Base-by-base conservation (phyloP, 2,113 vertebrate genomes). In the Sapajus apella region DNA sequence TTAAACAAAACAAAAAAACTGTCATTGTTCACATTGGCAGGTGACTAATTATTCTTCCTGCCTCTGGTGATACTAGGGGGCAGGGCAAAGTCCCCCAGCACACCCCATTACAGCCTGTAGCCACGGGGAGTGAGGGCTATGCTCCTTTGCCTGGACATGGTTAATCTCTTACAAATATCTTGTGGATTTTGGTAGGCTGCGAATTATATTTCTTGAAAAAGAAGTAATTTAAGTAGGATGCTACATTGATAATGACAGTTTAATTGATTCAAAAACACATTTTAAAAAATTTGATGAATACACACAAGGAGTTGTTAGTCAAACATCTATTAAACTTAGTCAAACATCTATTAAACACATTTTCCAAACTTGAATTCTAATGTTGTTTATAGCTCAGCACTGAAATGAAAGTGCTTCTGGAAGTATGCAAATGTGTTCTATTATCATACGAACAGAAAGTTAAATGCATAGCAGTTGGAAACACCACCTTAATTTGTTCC, bases 331-430 rank as follows among this genome's bases (percentile, higher is more conserved):
- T 70, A 30, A 66, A 64, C 61, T 64, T 66, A 66, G 64, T 73
- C 61, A 61, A 58, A 72, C 23, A 45, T 58, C 52, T 90, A 73
- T 11, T 70, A 56, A 90, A 90, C 64, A 37, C 13, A 25, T 11
- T 84, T 94, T 87, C 75, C 27, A 95, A 94, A 92, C 35, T n/a
- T 75, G 30, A 79, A 86, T 76, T 52, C 40, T 75, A 75, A 77
- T 21, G 43, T 45, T 17, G 11, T 68, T 61, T 37, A 52, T 50
- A 43, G 43, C 32, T 87, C 43, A 56, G 87, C 25, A 61, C 6
- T 92, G 45, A 90, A 80, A 85, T 7, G 61, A 90, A 45, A 17
- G 32, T 32, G 7, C 7, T 80, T 91, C 43, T 21, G 14, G 14
- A 87, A 75, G n/a, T 21, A 87, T 77, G 45, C 68, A 93, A 83